These are phyloP conservation scores for Pangasius mekongensis DNA, from an alignment of 2,797 vertebrate genomes.

Conservation along the genomic window DNA sequence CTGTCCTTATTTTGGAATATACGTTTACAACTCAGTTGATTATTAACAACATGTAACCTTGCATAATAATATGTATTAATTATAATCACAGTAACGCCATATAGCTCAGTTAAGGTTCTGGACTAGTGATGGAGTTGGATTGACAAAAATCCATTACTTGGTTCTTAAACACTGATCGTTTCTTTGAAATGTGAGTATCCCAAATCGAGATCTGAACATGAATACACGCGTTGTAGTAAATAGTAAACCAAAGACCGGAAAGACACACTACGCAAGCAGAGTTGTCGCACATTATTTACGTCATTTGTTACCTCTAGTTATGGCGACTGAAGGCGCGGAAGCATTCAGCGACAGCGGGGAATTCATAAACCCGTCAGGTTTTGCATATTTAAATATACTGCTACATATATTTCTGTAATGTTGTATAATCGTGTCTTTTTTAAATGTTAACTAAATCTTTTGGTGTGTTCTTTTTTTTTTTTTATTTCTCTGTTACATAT, in stretches of 20 bases:
- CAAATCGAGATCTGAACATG: neutral
- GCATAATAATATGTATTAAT: neutral
- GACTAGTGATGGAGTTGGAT: neutral
- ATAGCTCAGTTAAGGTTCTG: neutral
- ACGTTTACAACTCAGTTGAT: neutral
- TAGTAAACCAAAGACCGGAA: neutral
- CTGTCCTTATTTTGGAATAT: neutral
- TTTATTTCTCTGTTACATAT: neutral
- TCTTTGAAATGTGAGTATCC: neutral
- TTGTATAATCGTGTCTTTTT: neutral
- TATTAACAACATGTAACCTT: neutral
- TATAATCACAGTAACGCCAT: neutral
- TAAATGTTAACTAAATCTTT: neutral
- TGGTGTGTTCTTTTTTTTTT: no score
- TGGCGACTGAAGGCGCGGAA: constrained; percentile 76
- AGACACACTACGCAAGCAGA: neutral
- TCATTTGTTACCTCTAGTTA: constrained; percentile 61
- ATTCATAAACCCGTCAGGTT: constrained; percentile 70
- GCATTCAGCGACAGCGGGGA: constrained; percentile 72
- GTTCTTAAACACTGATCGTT: no score
- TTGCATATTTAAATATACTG: neutral
- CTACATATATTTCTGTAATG: neutral
- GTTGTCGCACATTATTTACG: constrained; percentile 67
- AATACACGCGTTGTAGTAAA: neutral
- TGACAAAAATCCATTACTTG: neutral